Percentiles rank a stretch among this genome's conserved stretches.
Conservation (phyloP, 2,797 vertebrate species). For the Neosilurus hyrtlii region DNA sequence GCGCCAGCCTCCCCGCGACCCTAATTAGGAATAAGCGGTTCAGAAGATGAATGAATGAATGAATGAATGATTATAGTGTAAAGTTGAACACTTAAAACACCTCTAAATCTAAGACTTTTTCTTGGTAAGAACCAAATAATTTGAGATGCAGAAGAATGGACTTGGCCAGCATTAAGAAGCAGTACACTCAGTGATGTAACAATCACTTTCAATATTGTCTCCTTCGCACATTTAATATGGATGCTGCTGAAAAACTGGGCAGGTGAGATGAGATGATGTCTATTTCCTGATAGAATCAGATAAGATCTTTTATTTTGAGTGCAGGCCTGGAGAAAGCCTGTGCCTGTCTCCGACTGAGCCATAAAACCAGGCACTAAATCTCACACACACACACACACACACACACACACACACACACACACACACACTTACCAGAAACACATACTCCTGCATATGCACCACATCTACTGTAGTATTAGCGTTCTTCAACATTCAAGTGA, state of each 20-base stretch:
- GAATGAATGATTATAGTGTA: too few species aligned
- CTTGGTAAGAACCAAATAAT: too few species aligned
- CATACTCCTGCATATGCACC: neutral
- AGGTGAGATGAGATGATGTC: neutral
- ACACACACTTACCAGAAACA: conserved; percentile 12
- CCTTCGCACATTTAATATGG: conserved; percentile 5
- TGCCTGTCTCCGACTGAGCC: conserved; percentile 51
- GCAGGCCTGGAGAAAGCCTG: conserved; percentile 50
- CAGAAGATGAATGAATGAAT: too few species aligned
- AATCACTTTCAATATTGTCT: neutral
- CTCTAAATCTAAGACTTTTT: too few species aligned
- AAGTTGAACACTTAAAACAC: too few species aligned
- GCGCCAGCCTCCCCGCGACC: too few species aligned
- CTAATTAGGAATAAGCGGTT: too few species aligned
- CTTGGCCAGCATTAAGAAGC: conserved; percentile 12
- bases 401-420: conserved; percentile 2
- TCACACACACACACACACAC: neutral
- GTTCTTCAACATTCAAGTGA: neutral
- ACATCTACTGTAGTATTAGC: neutral
- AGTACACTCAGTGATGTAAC: neutral
- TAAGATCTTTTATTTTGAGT: conserved; percentile 30
- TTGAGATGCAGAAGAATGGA: conserved; percentile 9
- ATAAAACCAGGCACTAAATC: conserved; percentile 41
- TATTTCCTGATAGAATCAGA: conserved; percentile 22
- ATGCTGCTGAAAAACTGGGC: neutral